Conservation (phyloP, 1,140 invertebrate species). For the Pseudomyrmex pallidus region DNA sequence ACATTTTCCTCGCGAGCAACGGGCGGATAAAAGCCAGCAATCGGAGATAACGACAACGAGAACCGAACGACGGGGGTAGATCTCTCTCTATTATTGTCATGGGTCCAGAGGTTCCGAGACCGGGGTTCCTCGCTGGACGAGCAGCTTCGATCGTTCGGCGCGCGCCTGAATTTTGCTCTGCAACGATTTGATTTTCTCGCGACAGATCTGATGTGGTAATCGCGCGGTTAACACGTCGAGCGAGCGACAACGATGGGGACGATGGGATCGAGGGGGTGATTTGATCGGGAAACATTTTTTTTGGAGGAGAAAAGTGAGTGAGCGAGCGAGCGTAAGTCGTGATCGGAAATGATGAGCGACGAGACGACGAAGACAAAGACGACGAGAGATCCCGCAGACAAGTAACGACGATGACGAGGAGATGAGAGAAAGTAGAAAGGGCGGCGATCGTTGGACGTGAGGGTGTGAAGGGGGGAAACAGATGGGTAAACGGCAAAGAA, state of each 20-base stretch:
- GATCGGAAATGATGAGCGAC: slow-evolving; percentile 76
- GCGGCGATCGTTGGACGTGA: slow-evolving; percentile 44
- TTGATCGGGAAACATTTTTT: not conserved
- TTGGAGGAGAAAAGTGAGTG: slow-evolving; percentile 16
- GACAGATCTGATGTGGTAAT: slow-evolving; percentile 86
- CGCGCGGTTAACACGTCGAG: slow-evolving; percentile 60
- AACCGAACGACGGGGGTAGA: slow-evolving; percentile 27
- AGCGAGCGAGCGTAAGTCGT: slow-evolving; percentile 24
- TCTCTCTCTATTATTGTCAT: slow-evolving; percentile 55
- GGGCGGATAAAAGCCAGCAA: not conserved
- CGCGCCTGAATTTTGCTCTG: slow-evolving; percentile 95
- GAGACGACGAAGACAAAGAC: slow-evolving; percentile 81
- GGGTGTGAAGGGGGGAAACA: slow-evolving; percentile 66
- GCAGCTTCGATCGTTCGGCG: slow-evolving; percentile 93
- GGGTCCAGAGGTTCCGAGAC: slow-evolving; percentile 88
- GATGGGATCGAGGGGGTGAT: slow-evolving; percentile 2
- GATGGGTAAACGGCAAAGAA: slow-evolving; percentile 87
- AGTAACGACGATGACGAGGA: slow-evolving; percentile 1
- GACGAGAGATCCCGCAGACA: slow-evolving; percentile 70
- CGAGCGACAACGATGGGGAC: slow-evolving; percentile 62
- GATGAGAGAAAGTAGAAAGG: slow-evolving; percentile 49
- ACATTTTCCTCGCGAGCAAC: too few species aligned
- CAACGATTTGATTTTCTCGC: slow-evolving; percentile 93
- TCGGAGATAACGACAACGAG: slow-evolving; percentile 35
- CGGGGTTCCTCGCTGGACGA: slow-evolving; percentile 93